Evolutionary conservation across 2,797 vertebrate species (phyloP), one percentile per base, ranked within the genome.

Genomic region (Botia kubotai): DNA sequence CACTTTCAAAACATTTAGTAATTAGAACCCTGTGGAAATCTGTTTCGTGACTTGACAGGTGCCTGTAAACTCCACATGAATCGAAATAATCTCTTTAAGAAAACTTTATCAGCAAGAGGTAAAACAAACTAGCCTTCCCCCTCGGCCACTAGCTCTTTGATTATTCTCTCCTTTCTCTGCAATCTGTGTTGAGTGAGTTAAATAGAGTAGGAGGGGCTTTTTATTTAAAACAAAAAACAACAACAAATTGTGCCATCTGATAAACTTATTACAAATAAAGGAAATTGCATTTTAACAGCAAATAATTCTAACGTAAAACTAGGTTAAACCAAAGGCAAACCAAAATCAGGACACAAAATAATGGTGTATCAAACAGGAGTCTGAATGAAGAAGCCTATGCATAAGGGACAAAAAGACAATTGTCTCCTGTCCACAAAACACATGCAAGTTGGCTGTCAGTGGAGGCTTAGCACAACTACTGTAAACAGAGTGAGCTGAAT

Each of bases 371-470:
- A 60, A 72, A 79, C 43, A 75, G 52, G 23, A 76, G 19, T 69
- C 43, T 71, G 48, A 72, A 65, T 23, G 5, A n/a, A 70, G 60
- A 33, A 66, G 29, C 60, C 36, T 53, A 43, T 60, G 33, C 21
- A 23, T 11, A 55, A 71, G 81, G 43, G 78, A 87, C 81, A 83
- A 83, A 83, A 87, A 76, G 62, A 83, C 79, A 80, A 75, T 72
- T 85, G 79, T 84, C 62, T 76, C 65, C 58, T 23, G 58, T 58
- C 50, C 65, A 63, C 55, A 50, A 62, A 82, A 77, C 53, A 36
- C 75, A 76, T 81, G 72, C 8, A 33, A 43, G 52, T 26, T 26
- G 23, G 23, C 23, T 26, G 23, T 26, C 23, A 26, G 23, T 26
- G 23, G 23, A 26, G 23, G 23, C 23, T 26, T 26, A 26, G 23